phyloP scores from a whole-genome alignment of 2,888 invertebrate genomes.

The Melipona bicolor region DNA sequence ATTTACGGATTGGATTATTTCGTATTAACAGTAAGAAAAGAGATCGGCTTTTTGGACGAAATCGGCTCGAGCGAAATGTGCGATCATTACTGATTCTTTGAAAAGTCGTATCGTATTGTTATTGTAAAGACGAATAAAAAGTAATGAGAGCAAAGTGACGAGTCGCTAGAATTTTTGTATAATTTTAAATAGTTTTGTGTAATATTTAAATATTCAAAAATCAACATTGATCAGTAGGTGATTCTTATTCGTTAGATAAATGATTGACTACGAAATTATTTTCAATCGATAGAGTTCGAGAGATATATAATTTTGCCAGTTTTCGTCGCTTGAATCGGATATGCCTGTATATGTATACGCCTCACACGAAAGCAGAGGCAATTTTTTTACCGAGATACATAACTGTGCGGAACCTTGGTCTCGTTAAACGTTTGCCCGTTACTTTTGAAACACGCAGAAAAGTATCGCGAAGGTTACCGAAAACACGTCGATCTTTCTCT shows the following conservation, averaged over 20 bases:
- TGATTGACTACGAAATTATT: neutral
- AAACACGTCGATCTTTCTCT: neutral
- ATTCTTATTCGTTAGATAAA: neutral
- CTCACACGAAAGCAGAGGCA: neutral
- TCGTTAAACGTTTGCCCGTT: conserved; percentile 24
- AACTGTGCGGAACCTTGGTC: neutral
- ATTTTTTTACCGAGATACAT: conserved; percentile 8
- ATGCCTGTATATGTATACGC: too few relatives aligned
- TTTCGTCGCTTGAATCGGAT: neutral
- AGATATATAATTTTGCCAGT: neutral
- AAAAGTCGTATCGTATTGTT: too few relatives aligned
- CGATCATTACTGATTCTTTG: too few relatives aligned
- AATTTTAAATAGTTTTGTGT: too few relatives aligned
- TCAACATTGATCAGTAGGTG: too few relatives aligned
- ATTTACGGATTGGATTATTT: neutral
- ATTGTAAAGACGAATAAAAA: too few relatives aligned
- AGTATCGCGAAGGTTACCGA: neutral
- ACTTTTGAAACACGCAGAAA: neutral
- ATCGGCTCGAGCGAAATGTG: too few relatives aligned
- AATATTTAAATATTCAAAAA: too few relatives aligned
- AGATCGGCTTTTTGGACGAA: neutral
- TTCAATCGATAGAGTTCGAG: neutral
- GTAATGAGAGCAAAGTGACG: too few relatives aligned
- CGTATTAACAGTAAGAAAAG: neutral
- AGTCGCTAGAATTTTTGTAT: too few relatives aligned